Base-by-base conservation (phyloP, 2,797 vertebrate species). In the Lithobates sylvaticus region DNA sequence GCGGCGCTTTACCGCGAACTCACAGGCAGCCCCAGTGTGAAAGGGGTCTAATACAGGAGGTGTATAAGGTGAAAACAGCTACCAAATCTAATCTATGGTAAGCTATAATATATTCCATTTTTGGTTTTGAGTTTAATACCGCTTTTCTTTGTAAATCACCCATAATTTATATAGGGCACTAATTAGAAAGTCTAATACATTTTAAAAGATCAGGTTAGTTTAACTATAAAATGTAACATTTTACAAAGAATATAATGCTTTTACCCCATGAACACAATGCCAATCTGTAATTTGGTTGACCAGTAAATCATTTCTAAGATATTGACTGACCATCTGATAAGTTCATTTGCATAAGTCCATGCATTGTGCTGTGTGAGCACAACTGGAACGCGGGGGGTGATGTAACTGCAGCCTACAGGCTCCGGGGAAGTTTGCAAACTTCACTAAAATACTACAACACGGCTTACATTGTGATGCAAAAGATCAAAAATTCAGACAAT, bases 261-360 rank as follows among this genome's bases (percentile, higher is more conserved):
- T 27, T 29, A 67, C 65, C 27, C 27, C 18, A 26, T 10, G 29
- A 71, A 58, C 50, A 82, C 70, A 82, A 64, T 64, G 54, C 0
- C 54, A 74, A n/a, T 44, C 36, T 23, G 54, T 61, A 61, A 32
- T 8, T 16, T 29, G 67, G 74, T 77, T 61, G n/a, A 77, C 54
- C 54, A 77, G 68, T 84, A 78, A 84, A 78, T 84, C 44, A 78
- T 84, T 84, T 78, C 75, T 68, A 32, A 72, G 76, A 26, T 77
- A 42, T 69, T 39, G 73, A 76, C 50, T 76, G 58, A 18, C 81
- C 44, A 47, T n/a, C 73, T 76, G 82, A 84, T 84, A 70, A 84
- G 81, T 76, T 13, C 5, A 78, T 78, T 78, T 78, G 76, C 36
- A 78, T 78, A 64, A 78, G 58, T 26, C 44, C 39, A 29, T 42